Conservation (phyloP, 2,113 vertebrate species). For the Plecotus auritus region DNA sequence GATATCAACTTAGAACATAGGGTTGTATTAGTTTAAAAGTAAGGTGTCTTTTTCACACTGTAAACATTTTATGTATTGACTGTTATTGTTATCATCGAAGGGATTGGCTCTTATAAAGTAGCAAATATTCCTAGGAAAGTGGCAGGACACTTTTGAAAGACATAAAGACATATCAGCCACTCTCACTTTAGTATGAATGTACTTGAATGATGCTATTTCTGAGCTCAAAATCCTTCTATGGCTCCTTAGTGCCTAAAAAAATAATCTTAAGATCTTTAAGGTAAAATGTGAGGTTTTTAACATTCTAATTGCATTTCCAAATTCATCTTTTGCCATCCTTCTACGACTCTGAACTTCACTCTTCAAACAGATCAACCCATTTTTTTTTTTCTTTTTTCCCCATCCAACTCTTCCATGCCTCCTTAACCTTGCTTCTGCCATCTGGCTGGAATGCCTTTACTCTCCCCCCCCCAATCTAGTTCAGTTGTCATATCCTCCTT, state of each 20-base stretch:
- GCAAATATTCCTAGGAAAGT: neutral
- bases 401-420: neutral
- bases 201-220: neutral
- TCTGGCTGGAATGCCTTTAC: neutral
- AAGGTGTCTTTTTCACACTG: neutral
- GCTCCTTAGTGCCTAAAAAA: neutral
- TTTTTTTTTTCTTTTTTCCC: neutral
- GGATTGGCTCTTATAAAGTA: neutral
- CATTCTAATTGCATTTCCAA: neutral
- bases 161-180: neutral
- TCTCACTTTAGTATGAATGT: neutral
- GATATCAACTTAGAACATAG: neutral
- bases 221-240: neutral
- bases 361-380: neutral
- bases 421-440: neutral
- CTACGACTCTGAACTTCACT: neutral
- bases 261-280: neutral
- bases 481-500: neutral
- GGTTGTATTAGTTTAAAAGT: neutral
- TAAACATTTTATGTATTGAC: neutral
- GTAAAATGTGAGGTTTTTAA: neutral
- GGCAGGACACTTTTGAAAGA: neutral
- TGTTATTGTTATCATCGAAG: neutral
- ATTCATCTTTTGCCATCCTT: neutral
- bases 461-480: neutral